phyloP scores from a whole-genome alignment of 1,140 invertebrate genomes.

The Pseudomyrmex cubaensis region DNA sequence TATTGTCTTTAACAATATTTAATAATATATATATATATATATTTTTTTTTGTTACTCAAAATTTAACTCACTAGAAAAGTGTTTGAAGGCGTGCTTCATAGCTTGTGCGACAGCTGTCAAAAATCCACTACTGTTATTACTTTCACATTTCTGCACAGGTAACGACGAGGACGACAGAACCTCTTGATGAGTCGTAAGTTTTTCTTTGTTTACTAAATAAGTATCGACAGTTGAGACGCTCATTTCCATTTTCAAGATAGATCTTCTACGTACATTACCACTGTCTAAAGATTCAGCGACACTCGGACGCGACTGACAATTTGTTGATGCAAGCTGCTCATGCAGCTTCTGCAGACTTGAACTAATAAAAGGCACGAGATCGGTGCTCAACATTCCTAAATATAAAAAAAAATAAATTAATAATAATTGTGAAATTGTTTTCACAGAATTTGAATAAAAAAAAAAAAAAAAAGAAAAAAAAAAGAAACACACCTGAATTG shows the following conservation, averaged over 20 bases:
- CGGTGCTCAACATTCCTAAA: constrained; percentile 32
- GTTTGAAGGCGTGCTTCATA: constrained; percentile 76
- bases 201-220: not conserved
- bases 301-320: not conserved
- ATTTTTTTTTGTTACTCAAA: too few species aligned
- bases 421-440: too few species aligned
- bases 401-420: too few species aligned
- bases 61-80: constrained; percentile 73
- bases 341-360: constrained; percentile 78
- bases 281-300: not conserved
- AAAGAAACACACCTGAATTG: constrained; percentile 25
- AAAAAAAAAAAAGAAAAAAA: constrained; percentile 32
- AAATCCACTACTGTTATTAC: constrained; percentile 63
- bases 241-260: constrained; percentile 61
- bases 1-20: not conserved
- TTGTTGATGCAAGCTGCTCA: constrained; percentile 33
- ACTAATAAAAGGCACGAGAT: constrained; percentile 76
- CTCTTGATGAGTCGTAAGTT: not conserved
- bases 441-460: too few species aligned
- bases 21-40: not conserved
- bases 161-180: not conserved
- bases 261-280: constrained; percentile 1
- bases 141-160: constrained; percentile 4
- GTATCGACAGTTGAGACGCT: constrained; percentile 54
- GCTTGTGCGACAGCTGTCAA: constrained; percentile 76